Conservation (phyloP, 2,797 vertebrate genomes). For the Chloroceryle amazona region DNA sequence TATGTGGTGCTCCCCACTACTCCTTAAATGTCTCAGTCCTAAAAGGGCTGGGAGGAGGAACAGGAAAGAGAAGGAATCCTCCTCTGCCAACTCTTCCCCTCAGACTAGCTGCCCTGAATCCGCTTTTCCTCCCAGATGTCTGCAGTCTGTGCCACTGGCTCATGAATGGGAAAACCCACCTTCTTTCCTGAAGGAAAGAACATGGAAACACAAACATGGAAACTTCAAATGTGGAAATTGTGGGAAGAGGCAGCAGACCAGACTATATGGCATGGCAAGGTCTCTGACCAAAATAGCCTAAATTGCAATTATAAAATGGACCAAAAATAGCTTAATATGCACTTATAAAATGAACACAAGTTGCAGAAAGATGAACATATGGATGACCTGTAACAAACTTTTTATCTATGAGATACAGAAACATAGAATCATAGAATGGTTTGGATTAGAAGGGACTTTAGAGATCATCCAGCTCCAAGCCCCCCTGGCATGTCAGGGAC, state of each 20-base stretch:
- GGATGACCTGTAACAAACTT: background rate
- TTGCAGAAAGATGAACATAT: background rate
- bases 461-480: no score
- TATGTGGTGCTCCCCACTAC: fast-evolving
- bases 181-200: background rate
- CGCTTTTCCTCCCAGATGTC: background rate
- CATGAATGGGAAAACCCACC: background rate
- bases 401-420: background rate
- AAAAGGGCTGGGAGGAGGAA: background rate
- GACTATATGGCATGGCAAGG: background rate
- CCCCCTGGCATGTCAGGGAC: no score
- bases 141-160: background rate
- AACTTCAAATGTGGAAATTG: background rate
- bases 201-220: no score
- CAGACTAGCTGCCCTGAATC: background rate
- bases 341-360: background rate
- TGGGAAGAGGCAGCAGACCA: background rate
- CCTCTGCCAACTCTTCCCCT: background rate
- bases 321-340: background rate
- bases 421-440: no score
- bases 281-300: background rate
- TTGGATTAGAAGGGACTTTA: no score
- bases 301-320: background rate
- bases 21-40: background rate
- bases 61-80: background rate